Evolutionary conservation across 2,888 invertebrate genomes (phyloP), one percentile per base, ranked within the genome.

Genomic region (Diarsia rubi): DNA sequence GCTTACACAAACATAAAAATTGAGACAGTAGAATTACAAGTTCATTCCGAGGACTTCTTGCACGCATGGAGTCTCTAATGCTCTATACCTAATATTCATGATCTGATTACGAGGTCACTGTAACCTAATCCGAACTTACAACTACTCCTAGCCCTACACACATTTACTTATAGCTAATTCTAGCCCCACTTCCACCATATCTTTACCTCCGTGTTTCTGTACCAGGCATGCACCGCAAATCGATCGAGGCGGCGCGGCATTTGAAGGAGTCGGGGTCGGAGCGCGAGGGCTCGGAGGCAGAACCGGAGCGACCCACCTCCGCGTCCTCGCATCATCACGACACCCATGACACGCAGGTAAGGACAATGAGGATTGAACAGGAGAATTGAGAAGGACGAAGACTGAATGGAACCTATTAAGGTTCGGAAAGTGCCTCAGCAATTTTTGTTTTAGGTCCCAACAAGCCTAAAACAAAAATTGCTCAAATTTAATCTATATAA

Each of bases 221-320:
- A 45, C 71, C 81, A 99, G 99, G 99, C 94, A 99, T 99, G 99
- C 99, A 99, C 97, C 98, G 99, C 91, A 99, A 99, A 97, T 99
- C 99, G 68, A 96, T 99, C 92, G 99, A 99, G 97, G 99, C 99
- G 72, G 99, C 99, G 85, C 99, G 99, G 90, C 98, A 99, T 93
- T 97, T 99, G 83, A 99, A 99, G 95, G 99, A 99, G 90, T 97
- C 97, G 88, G 98, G 98, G 90, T 97, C 98, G 88, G 97, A 97
- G 92, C 97, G 97, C 91, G 98, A 98, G 93, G 97, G 97, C 76
- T 97, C 97, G 80, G 97, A 97, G 90, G 91, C 93, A 78, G 96
- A 96, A 89, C 92, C 91, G 73, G 95, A 96, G 87, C 92, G 95
- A 67, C 92, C 94, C 86, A 89, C 92, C 80, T 93, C 94, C 82